A percentile compares a stretch with the other conserved stretches of the same genome.
Evolutionary conservation across 2,888 invertebrate genomes (phyloP).

Genomic region (Eristalis intricaria): DNA sequence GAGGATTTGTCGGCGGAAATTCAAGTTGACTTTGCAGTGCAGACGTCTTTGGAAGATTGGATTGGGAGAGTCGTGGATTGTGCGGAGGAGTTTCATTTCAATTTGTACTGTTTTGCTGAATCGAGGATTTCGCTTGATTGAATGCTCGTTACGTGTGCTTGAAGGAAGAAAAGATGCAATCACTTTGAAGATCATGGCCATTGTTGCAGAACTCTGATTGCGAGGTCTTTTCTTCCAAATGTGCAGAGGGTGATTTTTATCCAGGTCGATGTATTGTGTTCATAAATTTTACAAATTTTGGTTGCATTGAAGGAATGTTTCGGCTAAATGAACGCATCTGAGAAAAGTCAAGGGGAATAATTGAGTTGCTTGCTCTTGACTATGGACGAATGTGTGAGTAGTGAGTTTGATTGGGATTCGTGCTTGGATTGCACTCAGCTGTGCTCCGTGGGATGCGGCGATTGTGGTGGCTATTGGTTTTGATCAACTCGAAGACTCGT

Average conservation of each 20-base stretch:
- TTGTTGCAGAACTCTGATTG: too few relatives aligned
- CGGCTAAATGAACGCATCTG: too few relatives aligned
- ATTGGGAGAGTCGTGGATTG: not conserved
- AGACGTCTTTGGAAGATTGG: not conserved
- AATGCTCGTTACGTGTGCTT: too few relatives aligned
- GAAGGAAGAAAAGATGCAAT: too few relatives aligned
- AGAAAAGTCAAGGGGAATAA: constrained; percentile 48
- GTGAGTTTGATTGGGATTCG: not conserved
- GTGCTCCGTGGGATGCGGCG: not conserved
- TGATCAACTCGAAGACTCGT: not conserved
- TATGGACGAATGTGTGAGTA: constrained; percentile 19
- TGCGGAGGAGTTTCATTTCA: not conserved
- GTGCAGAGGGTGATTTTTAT: too few relatives aligned
- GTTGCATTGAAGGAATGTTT: too few relatives aligned
- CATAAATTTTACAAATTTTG: too few relatives aligned
- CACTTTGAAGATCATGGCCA: too few relatives aligned
- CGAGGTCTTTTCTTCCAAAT: too few relatives aligned
- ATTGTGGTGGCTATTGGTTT: too few relatives aligned
- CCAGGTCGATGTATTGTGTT: too few relatives aligned
- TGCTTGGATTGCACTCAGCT: not conserved
- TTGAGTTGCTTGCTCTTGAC: constrained; percentile 42
- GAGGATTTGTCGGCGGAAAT: not conserved
- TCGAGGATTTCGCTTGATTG: too few relatives aligned
- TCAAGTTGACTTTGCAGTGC: not conserved
- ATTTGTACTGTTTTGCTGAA: not conserved